Evolutionary conservation across 2,113 vertebrate species (phyloP), one percentile per base, ranked within the genome.

Genomic region (Callionymus lyra): DNA sequence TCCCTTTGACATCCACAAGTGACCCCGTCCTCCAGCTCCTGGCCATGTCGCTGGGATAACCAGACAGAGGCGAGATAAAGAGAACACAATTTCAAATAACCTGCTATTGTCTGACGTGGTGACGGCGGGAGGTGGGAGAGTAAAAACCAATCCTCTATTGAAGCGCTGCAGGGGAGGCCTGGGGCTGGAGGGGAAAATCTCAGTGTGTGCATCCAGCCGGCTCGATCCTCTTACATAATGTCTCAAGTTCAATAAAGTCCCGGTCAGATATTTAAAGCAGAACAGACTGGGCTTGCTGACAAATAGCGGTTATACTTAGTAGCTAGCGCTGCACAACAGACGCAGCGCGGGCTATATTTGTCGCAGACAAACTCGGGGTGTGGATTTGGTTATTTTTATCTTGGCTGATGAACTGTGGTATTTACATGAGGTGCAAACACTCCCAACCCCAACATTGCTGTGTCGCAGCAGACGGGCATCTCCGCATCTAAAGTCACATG

Each of bases 221-320:
- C 59, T 15, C 68, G 61, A 70, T 75, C 46, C 82, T 78, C 86
- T 89, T 86, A 87, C 79, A 82, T 87, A 87, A 89, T 80, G 78
- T 56, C 44, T 50, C 41, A 78, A 70, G 56, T 84, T 85, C 83
- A 83, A 85, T 85, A 84, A 78, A 86, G 76, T 45, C n/a, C 44
- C 10, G 47, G 50, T 8, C 9, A 6, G 72, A 74, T 81, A 86
- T 89, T 88, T 86, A 84, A 61, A 52, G 85, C 50, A 12, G 8
- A 34, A 39, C 56, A 15, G 67, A 71, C 73, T 77, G 54, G 83
- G 82, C 81, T 68, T 53, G 59, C 74, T 82, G 85, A 87, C 86
- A 86, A 84, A 85, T 83, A 81, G 68, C 65, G 77, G 87, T 87
- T 88, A 88, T 67, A 86, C 80, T 85, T 84, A 84, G 48, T 58